Percentiles rank a stretch among this genome's conserved stretches.
phyloP scores from a whole-genome alignment of 92 coral and sea anemone species.

The Actinernus sp. region DNA sequence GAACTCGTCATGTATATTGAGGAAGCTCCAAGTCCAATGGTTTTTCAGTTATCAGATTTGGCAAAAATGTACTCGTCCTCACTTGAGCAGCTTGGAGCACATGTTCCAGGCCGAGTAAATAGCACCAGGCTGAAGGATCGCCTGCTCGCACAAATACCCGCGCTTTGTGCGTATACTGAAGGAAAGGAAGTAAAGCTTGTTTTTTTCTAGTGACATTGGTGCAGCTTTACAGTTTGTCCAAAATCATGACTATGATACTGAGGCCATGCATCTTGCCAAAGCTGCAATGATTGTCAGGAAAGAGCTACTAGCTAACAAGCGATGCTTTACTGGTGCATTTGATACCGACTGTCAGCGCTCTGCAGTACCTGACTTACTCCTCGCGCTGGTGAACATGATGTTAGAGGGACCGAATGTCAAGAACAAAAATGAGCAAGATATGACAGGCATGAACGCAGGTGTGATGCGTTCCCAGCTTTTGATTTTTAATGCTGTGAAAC shows the following conservation, averaged over 20 bases:
- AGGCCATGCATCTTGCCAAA: conserved; percentile 57
- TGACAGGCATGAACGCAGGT: background rate
- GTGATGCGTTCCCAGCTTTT: conserved; percentile 32
- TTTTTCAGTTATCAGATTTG: conserved; percentile 34
- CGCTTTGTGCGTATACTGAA: conserved; percentile 16
- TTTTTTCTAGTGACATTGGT: conserved; percentile 23
- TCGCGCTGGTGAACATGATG: conserved; percentile 54
- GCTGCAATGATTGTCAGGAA: conserved; percentile 52
- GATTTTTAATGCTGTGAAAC: conserved; percentile 39
- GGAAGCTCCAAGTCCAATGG: conserved; percentile 19
- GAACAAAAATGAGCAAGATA: conserved; percentile 12
- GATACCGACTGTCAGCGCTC: conserved; percentile 35
- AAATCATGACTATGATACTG: conserved; percentile 37
- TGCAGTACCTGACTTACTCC: conserved; percentile 44
- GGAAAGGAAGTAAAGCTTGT: conserved; percentile 34
- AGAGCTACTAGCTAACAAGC: conserved; percentile 24
- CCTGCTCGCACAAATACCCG: conserved; percentile 30
- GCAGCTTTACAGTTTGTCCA: conserved; percentile 35
- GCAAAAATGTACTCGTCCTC: conserved; percentile 14
- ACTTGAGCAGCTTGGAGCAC: conserved; percentile 39
- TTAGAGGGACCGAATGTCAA: conserved; percentile 41
- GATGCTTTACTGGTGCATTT: conserved; percentile 40
- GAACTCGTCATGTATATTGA: conserved; percentile 31
- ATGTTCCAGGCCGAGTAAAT: conserved; percentile 31
- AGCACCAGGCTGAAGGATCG: conserved; percentile 44